Evolutionary conservation across 2,888 invertebrate genomes (phyloP).

Genomic region (Ennomos quercinarius): DNA sequence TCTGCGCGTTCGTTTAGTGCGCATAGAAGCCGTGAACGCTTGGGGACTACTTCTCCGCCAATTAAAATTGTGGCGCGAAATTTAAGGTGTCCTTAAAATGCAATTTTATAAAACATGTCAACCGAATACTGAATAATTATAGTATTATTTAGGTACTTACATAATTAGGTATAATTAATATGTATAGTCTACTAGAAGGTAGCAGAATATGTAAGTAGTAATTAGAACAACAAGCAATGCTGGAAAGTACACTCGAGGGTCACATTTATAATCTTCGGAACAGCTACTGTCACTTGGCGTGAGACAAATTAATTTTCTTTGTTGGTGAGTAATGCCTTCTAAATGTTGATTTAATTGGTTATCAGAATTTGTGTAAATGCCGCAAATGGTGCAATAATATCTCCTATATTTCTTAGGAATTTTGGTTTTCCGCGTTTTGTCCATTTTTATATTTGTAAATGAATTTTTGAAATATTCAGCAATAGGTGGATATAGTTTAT

Average conservation of each 20-base stretch:
- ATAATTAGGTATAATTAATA: constrained; percentile 43
- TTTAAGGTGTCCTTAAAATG: constrained; percentile 77
- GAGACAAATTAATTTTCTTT: constrained; percentile 59
- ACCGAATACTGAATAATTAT: too few species aligned
- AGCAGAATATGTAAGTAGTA: constrained; percentile 68
- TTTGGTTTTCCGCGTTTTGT: constrained; percentile 40
- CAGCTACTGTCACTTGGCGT: constrained; percentile 47
- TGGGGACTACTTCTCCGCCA: constrained; percentile 85
- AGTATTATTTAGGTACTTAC: constrained; percentile 57
- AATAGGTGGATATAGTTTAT: too few species aligned
- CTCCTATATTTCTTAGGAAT: constrained; percentile 54
- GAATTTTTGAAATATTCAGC: too few species aligned
- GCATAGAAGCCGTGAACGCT: constrained; percentile 86
- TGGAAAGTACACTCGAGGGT: constrained; percentile 60
- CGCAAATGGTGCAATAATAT: constrained; percentile 69
- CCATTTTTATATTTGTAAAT: constrained; percentile 44
- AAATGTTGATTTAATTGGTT: constrained; percentile 77
- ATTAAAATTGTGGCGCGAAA: constrained; percentile 86
- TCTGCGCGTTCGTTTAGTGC: constrained; percentile 86
- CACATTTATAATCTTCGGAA: constrained; percentile 54
- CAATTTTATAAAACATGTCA: constrained; percentile 49
- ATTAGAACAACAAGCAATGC: constrained; percentile 61
- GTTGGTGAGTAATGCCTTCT: constrained; percentile 72
- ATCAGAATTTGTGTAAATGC: constrained; percentile 72
- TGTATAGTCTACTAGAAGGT: constrained; percentile 54